Evolutionary conservation across 2,888 invertebrate genomes (phyloP).

Genomic region (Netelia melanura): DNA sequence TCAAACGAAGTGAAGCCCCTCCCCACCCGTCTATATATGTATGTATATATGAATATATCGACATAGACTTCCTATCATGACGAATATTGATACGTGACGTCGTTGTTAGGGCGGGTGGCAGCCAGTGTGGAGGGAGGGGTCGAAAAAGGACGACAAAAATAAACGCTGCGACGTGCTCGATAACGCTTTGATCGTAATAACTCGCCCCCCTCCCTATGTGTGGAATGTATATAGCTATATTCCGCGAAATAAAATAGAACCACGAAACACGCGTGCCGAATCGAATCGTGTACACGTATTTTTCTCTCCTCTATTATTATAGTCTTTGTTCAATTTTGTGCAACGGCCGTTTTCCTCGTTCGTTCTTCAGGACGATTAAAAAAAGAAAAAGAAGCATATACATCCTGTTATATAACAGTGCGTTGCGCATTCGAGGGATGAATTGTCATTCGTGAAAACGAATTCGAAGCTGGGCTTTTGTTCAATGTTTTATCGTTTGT

Average conservation of each 20-base stretch:
- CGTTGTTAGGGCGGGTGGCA: neutral
- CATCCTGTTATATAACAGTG: too few species aligned
- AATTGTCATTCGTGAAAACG: too few species aligned
- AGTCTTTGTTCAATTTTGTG: neutral
- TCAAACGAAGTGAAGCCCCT: neutral
- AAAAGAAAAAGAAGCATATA: too few species aligned
- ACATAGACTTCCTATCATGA: too few species aligned
- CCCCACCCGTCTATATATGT: neutral
- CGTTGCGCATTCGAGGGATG: too few species aligned
- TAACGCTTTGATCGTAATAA: slow-evolving; percentile 62
- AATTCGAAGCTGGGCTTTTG: too few species aligned
- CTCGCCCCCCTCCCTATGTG: neutral
- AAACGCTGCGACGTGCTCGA: slow-evolving; percentile 36
- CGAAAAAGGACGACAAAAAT: slow-evolving; percentile 28
- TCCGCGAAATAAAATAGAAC: slow-evolving; percentile 46
- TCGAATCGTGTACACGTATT: slow-evolving; percentile 1
- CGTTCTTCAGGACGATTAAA: too few species aligned
- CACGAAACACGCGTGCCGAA: slow-evolving; percentile 28
- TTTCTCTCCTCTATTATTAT: slow-evolving; percentile 9
- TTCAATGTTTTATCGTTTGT: too few species aligned
- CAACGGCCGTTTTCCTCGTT: neutral
- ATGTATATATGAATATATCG: slow-evolving; percentile 4
- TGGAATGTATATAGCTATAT: slow-evolving; percentile 1
- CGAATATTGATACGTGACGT: too few species aligned
- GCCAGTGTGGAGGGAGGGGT: slow-evolving; percentile 10